phyloP scores from a whole-genome alignment of 2,113 vertebrate species.

The Erythrolamprus reginae region DNA sequence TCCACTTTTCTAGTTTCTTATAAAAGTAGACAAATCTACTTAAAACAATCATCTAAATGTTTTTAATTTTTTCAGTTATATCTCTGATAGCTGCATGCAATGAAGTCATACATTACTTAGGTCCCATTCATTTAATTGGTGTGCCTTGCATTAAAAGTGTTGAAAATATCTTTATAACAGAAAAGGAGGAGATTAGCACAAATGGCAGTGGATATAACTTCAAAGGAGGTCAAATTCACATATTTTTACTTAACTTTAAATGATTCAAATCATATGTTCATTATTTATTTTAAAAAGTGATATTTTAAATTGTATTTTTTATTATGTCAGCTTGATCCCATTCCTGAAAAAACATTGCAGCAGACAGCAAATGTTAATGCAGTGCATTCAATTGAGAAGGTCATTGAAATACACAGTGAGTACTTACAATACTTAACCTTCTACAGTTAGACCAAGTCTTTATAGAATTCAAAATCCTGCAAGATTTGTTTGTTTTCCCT shows the following conservation, averaged over 20 bases:
- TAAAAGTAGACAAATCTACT: not conserved
- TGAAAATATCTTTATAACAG: not conserved
- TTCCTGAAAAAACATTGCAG: constrained; percentile 85
- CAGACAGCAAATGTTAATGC: constrained; percentile 88
- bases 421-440: constrained; percentile 10
- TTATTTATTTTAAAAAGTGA: not conserved
- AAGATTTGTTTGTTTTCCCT: not conserved
- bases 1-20: not conserved
- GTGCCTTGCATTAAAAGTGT: not conserved
- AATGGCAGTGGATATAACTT: not conserved
- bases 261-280: not conserved
- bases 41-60: not conserved
- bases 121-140: not conserved
- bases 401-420: constrained; percentile 90
- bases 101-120: not conserved
- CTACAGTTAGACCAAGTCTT: not conserved
- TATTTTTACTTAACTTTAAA: not conserved
- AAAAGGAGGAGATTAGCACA: too few relatives aligned
- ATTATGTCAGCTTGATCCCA: constrained; percentile 74
- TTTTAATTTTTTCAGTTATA: not conserved
- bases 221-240: not conserved
- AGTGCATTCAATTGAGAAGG: constrained; percentile 90
- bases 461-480: not conserved
- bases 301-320: not conserved
- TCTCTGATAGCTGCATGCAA: not conserved